Evolutionary conservation across 2,888 invertebrate species (phyloP), one percentile per base, ranked within the genome.

Genomic region (Lordiphosa fenestrarum): DNA sequence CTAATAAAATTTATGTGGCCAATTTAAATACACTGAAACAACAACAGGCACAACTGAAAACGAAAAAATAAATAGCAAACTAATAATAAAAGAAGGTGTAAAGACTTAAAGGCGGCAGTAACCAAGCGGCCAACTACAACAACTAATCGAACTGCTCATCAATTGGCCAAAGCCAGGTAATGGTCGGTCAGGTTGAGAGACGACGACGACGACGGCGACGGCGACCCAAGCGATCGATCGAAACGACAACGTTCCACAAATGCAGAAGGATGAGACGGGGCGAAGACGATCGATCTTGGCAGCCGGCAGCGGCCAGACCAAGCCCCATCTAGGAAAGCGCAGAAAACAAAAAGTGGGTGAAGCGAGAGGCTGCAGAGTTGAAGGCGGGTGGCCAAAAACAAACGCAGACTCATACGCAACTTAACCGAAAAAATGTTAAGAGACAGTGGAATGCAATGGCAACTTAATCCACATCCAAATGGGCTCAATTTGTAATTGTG

Each of bases 61-160:
- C 47, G 57, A 35, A 53, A 66, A 69, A 75, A 71, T 68, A 74
- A 82, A 78, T 72, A 75, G 70, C 70, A 66, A 72, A 83, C 30
- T 30, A 30, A 78, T 82, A 82, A 78, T 82, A 78, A 83, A 76
- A 77, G 66, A 70, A 80, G 81, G 84, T 80, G 73, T 82, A 78
- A 71, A 78, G 69, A 75, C 71, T 72, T 72, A 72, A 68, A 78
- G 76, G 64, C 76, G 64, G 82, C 54, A 59, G 47, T 64, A 66
- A 54, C 63, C 70, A 62, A 66, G 69, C 65, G 71, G 69, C 53
- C 62, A 67, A 35, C 58, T 53, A 33, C 67, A 74, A 73, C 76
- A 82, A 78, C 78, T 84, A 84, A 84, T 84, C 85, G 84, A 82
- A 82, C 76, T 84, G 84, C 82, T 84, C 85, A 85, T 84, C 84